A percentile compares a stretch with the other conserved stretches of the same genome.
These are phyloP conservation scores for Scaptodrosophila latifasciaeformis DNA, from an alignment of 2,888 invertebrate genomes.

Conservation along the genomic window DNA sequence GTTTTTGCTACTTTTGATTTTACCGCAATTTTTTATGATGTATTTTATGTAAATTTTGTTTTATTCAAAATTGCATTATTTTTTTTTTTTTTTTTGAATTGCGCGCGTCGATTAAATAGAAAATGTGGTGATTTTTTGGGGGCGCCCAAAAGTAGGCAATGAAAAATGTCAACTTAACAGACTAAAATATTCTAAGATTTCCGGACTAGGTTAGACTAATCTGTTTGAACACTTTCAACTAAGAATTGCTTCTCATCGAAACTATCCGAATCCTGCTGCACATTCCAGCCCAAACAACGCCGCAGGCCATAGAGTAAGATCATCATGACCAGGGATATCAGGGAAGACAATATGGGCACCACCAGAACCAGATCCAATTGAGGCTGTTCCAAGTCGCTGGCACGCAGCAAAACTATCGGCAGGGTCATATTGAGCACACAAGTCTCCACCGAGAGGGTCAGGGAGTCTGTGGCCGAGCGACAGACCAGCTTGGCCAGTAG, in stretches of 20 bases:
- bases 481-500: slow-evolving; percentile 77
- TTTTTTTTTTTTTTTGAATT: no score
- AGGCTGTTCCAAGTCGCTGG: slow-evolving; percentile 84
- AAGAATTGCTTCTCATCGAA: slow-evolving; percentile 41
- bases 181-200: no score
- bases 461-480: slow-evolving; percentile 80
- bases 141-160: no score
- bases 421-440: slow-evolving; percentile 94
- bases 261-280: slow-evolving; percentile 30
- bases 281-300: slow-evolving; percentile 73
- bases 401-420: slow-evolving; percentile 87
- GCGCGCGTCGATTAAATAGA: no score
- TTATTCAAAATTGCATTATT: no score
- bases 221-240: no score
- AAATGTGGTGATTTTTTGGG: no score
- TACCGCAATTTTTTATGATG: no score
- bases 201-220: no score
- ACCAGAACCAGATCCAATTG: slow-evolving; percentile 90
- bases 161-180: no score
- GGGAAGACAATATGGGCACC: slow-evolving; percentile 89
- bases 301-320: slow-evolving; percentile 77
- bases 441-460: slow-evolving; percentile 91
- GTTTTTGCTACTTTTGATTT: no score
- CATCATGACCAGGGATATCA: slow-evolving; percentile 92
- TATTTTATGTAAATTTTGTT: no score